Base-by-base conservation (phyloP, 2,797 vertebrate genomes). In the Ctenopoma kingsleyae region DNA sequence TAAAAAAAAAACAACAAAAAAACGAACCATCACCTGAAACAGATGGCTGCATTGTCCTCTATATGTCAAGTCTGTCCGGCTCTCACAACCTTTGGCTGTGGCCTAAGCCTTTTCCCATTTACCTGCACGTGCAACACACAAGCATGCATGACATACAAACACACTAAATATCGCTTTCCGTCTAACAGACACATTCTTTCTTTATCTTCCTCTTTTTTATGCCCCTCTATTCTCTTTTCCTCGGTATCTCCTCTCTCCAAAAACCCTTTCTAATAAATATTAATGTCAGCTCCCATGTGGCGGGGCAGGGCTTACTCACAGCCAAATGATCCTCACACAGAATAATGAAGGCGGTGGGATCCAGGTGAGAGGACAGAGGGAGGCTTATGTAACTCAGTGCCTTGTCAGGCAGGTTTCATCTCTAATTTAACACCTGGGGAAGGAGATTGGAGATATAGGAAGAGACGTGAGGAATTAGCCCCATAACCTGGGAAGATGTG, bases 321-420 rank as follows among this genome's bases (percentile, higher is more conserved):
- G 84, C 90, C 90, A 90, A 89, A 89, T 91, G 87, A 91, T 90
- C 88, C 87, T 91, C 79, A 81, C 80, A 71, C 78, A 72, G 89
- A 89, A 91, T 91, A 92, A 90, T 90, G 89, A 93, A 91, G 85
- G 89, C 70, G 9, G 82, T 73, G 88, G 91, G 92, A 90, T 90
- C 80, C 90, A 89, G 89, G 87, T 91, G 88, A 91, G 90, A 84
- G 81, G 89, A 89, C 69, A 52, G 63, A 77, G 80, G 85, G 81
- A 76, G 80, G 90, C 83, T 91, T 88, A 87, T 88, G 90, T 86
- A 90, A 90, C 84, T 72, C 67, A 2, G 58, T 74, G 87, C 81
- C 84, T 89, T 82, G 79, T 90, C 90, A 91, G 89, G 87, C 85
- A 81, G 68, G 80, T 82, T 83, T 83, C 88, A 91, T 91, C 87